Base-by-base conservation (phyloP, 2,888 invertebrate species). In the Oligia fasciuncula region DNA sequence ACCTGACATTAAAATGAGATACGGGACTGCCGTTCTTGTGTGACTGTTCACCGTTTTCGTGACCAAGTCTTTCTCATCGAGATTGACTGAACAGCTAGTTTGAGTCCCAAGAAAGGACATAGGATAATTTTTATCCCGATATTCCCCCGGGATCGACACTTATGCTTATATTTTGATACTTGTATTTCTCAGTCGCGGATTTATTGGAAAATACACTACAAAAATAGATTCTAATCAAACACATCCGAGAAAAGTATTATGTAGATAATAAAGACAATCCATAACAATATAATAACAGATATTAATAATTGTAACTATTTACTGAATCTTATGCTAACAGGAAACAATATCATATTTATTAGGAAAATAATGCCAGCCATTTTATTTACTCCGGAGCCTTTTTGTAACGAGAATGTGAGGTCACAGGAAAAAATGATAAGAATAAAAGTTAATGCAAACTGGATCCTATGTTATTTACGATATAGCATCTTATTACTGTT, bases 321-420 rank as follows among this genome's bases (percentile, higher is more conserved):
- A 65, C 29, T 68, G 40, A 63, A 80, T 67, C 71, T 71, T 71
- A 82, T 85, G 62, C 54, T 62, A 85, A 85, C 70, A 54, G 51
- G 40, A 51, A 76, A 68, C 51, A 66, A 81, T 76, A 75, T 66
- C 19, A 76, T 78, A 35, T 86, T 86, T 79, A 79, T 85, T 73
- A n/a, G 65, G 43, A 74, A 85, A 79, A 84, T 76, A 79, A 87
- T 79, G 54, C 17, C 14, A 76, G 66, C 69, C 23, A 76, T 67
- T 66, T 35, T 76, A 57, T 54, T 43, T 23, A 54, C 49, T 35
- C 43, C 75, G 29, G 66, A 74, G 77, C 84, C 74, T 75, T 84
- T 78, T 79, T 79, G 74, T 77, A 79, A 87, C 79, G 65, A 87
- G 76, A 79, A 79, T 66, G 68, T 51, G 69, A 73, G 68, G 68